Base-by-base conservation (phyloP, 2,113 vertebrate species). In the Oxyura jamaicensis region DNA sequence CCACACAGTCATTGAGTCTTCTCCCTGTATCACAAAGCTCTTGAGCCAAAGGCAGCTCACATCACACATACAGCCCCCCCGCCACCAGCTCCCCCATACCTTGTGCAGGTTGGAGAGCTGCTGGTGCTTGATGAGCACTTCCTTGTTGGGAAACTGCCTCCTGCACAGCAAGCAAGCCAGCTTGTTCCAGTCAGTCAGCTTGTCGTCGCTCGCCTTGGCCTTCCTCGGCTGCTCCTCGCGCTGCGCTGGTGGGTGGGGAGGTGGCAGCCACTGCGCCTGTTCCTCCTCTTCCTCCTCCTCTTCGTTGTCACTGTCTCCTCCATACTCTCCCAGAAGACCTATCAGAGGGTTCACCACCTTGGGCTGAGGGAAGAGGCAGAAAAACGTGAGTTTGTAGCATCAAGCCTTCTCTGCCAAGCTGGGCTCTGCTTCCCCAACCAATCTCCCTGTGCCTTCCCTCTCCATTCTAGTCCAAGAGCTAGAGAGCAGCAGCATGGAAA, bases 21-120 rank as follows among this genome's bases (percentile, higher is more conserved):
- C 83, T 10, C 3, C 8, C 33, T 42, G 36, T 46, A 53, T 84
- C 80, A 52, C 63, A 78, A 26, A 56, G 84, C 84, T 60, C 33
- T 2, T 10, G 60, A 92, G 72, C 82, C 66, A 84, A 39, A 2
- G 18, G 69, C 44, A 96, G 65, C 36, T 59, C 23, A 33, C 44
- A 80, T 48, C 60, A 36, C 50, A 25, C 16, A 8, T 3, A 4
- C 53, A 82, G 23, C 36, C 11, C 42, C 20, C 28, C 6, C 25
- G 53, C 28, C 25, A 8, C 25, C 52, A 65, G 33, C 60, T 56
- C 28, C 31, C 41, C 46, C 14, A 22, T 98, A 99, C 99, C 98
- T 99, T 99, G 97, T 99, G 99, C 75, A 99, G 98, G 91, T 99
- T 99, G 22, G 99, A 99, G 36, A 99, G 99, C 97, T 99, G 99